These are phyloP conservation scores for Apodemus sylvaticus DNA, from an alignment of 2,113 vertebrate genomes.

Conservation along the genomic window DNA sequence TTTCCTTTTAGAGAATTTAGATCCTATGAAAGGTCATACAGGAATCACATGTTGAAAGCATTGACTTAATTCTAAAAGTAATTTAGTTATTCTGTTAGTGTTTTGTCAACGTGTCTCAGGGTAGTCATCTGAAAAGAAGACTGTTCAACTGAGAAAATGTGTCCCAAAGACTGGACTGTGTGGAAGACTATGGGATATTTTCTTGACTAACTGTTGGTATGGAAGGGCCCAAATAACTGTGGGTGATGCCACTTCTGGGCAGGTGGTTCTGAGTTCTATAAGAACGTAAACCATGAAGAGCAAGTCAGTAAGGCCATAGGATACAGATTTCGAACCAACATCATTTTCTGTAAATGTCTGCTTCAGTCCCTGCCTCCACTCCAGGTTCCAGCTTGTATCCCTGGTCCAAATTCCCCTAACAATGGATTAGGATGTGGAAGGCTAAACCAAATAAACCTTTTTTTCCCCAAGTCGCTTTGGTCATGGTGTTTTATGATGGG, in stretches of 20 bases:
- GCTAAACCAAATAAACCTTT: neutral
- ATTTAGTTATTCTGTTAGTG: neutral
- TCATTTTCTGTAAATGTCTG: too few relatives aligned
- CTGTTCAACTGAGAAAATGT: neutral
- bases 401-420: neutral
- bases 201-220: neutral
- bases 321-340: too few relatives aligned
- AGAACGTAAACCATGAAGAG: neutral
- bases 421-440: neutral
- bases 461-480: neutral
- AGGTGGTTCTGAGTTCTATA: neutral
- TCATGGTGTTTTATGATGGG: neutral
- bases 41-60: neutral
- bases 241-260: neutral
- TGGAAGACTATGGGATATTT: neutral
- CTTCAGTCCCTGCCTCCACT: neutral
- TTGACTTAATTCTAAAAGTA: slow-evolving; percentile 29
- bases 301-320: neutral
- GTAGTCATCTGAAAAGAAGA: neutral
- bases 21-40: neutral
- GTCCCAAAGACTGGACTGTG: neutral
- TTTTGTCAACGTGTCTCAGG: neutral
- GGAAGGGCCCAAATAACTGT: neutral
- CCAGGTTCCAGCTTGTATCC: neutral
- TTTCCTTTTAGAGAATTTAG: slow-evolving; percentile 3